These are phyloP conservation scores for Lordiphosa mommai DNA, from an alignment of 1,140 invertebrate species.

Conservation along the genomic window DNA sequence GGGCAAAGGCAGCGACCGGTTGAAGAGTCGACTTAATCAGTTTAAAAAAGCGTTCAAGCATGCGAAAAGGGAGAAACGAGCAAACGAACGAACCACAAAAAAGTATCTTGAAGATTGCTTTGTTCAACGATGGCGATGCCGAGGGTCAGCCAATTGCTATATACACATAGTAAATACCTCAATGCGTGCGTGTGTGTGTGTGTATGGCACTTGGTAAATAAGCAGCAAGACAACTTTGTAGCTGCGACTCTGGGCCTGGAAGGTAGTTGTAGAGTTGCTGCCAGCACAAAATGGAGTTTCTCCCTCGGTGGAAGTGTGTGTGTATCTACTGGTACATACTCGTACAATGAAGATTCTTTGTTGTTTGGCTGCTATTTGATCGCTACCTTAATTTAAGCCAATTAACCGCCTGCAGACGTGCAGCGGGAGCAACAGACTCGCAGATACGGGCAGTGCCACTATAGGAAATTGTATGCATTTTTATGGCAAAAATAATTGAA, in stretches of 20 bases:
- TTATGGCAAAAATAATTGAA: too few relatives aligned
- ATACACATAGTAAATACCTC: slow-evolving; percentile 20
- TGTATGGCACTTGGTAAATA: slow-evolving; percentile 53
- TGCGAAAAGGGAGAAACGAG: slow-evolving; percentile 43
- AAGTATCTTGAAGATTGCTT: slow-evolving; percentile 64
- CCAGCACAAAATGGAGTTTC: slow-evolving; percentile 67
- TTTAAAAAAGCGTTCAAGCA: slow-evolving; percentile 75
- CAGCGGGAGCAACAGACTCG: slow-evolving; percentile 9
- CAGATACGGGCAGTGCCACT: slow-evolving; percentile 35
- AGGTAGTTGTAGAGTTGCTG: slow-evolving; percentile 27
- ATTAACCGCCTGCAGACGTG: slow-evolving; percentile 68
- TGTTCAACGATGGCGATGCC: slow-evolving; percentile 48
- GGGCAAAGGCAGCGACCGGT: slow-evolving; percentile 11
- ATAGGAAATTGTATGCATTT: background rate
- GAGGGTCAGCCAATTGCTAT: slow-evolving; percentile 70
- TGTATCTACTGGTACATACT: slow-evolving; percentile 4
- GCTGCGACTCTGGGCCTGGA: slow-evolving; percentile 38
- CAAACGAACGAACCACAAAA: slow-evolving; percentile 4
- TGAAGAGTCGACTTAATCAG: slow-evolving; percentile 77
- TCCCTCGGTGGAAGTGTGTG: background rate
- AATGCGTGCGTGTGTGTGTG: slow-evolving; percentile 22
- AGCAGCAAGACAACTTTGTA: slow-evolving; percentile 48
- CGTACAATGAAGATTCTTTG: slow-evolving; percentile 55
- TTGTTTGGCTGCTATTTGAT: slow-evolving; percentile 62
- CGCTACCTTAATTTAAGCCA: slow-evolving; percentile 80